Percentiles rank a stretch among this genome's conserved stretches.
Evolutionary conservation across 2,797 vertebrate species (phyloP).

Genomic region (Arctocebus calabarensis): DNA sequence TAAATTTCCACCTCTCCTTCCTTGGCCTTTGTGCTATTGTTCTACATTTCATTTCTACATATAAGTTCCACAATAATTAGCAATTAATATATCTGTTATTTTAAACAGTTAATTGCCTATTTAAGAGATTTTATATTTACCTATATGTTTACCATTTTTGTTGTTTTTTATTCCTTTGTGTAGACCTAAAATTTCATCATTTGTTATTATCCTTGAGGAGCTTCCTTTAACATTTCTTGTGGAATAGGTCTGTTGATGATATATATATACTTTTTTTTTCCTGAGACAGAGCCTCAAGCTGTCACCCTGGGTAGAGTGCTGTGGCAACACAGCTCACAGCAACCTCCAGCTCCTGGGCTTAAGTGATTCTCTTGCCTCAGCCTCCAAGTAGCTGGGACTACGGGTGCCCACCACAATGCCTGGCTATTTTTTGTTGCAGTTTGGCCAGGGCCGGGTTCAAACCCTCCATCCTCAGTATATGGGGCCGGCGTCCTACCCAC

Average conservation of each 20-base stretch:
- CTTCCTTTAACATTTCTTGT: not conserved
- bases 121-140: constrained; percentile 13
- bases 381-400: too few species aligned
- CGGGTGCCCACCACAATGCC: too few species aligned
- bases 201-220: not conserved
- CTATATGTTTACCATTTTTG: not conserved
- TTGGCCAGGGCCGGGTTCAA: too few species aligned
- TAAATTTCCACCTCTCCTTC: not conserved
- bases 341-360: too few species aligned
- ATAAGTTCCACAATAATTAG: not conserved
- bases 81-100: not conserved
- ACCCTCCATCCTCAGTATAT: too few species aligned
- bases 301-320: too few species aligned
- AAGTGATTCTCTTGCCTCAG: too few species aligned
- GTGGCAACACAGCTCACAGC: too few species aligned
- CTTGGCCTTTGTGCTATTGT: not conserved
- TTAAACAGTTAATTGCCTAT: not conserved
- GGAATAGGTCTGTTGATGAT: not conserved
- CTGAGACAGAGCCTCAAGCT: too few species aligned
- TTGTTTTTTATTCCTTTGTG: not conserved
- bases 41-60: not conserved
- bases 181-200: not conserved
- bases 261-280: not conserved
- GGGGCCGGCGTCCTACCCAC: too few species aligned
- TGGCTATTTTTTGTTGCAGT: too few species aligned